Percentiles rank a stretch among this genome's conserved stretches.
Conservation (phyloP, 2,113 vertebrate species). For the Oryctolagus cuniculus region mOryCun1.1 NC_091445.1:29563001-29563500, state of each 20-base stretch:
- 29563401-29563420: neutral
- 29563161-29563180: constrained; percentile 53
- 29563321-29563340: neutral
- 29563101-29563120: constrained; percentile 54
- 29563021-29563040: constrained; percentile 55
- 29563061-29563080: constrained; percentile 32
- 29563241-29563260: neutral
- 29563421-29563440: constrained; percentile 14
- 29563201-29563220: constrained; percentile 6
- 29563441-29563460: constrained; percentile 27
- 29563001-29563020: constrained; percentile 30
- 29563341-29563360: neutral
- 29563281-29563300: neutral
- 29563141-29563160: constrained; percentile 40
- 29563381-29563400: constrained; percentile 24
- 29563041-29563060: constrained; percentile 28
- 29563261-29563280: constrained; percentile 22
- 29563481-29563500: neutral
- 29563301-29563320: neutral
- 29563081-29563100: constrained; percentile 68
- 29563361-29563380: neutral
- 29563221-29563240: neutral
- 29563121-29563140: constrained; percentile 51
- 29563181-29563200: constrained; percentile 26
- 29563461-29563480: neutral